phyloP scores from a whole-genome alignment of 2,888 invertebrate species.

The Rotaria sp. region DNA sequence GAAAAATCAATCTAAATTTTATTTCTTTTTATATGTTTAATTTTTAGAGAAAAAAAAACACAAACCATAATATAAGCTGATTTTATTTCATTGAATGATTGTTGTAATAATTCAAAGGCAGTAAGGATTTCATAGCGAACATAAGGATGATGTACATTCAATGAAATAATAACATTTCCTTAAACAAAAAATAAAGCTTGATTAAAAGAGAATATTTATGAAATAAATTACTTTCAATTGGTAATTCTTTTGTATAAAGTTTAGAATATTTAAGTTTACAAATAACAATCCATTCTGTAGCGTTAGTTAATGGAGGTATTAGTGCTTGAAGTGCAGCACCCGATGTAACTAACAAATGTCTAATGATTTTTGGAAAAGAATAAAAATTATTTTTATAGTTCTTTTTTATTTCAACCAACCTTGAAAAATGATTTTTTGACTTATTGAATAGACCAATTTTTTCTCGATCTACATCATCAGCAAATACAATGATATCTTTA shows the following conservation, averaged over 20 bases:
- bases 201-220: not conserved
- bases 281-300: not conserved
- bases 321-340: not conserved
- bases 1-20: slow-evolving; percentile 11
- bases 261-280: not conserved
- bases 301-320: not conserved
- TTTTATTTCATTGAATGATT: not conserved
- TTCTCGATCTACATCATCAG: slow-evolving; percentile 3
- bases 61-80: not conserved
- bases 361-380: too few species aligned
- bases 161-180: not conserved
- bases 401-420: not conserved
- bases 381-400: not conserved
- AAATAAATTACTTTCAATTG: not conserved
- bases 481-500: not conserved
- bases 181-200: not conserved
- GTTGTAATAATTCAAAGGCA: not conserved
- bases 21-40: too few species aligned
- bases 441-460: not conserved
- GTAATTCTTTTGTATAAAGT: not conserved
- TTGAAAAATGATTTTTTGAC: not conserved
- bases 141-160: not conserved
- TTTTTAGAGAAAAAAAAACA: not conserved
- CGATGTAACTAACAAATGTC: not conserved
- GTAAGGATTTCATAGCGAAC: slow-evolving; percentile 12